Base-by-base conservation (phyloP, 1,140 invertebrate species). In the Euglossa dilemma region DNA sequence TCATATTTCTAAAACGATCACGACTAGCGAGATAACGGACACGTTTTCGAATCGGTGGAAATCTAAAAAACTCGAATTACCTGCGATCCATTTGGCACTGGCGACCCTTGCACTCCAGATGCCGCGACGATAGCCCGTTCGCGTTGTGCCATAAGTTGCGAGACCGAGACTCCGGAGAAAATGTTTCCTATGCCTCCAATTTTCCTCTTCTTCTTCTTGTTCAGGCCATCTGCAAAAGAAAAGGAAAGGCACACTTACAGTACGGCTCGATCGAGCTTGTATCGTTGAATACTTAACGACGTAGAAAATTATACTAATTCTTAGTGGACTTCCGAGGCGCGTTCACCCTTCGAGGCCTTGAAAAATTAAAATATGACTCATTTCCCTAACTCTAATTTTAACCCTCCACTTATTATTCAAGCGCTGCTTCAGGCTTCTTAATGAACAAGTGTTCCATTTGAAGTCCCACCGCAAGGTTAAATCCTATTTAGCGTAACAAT, bases 171-270 rank as follows among this genome's bases (percentile, higher is more conserved):
- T 71, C 95, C 96, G 54, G 95, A 93, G 87, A 95, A 94, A 88
- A 95, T 94, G 57, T 95, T 94, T 25, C 94, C 93, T 87, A 95
- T 94, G 57, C 93, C 93, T 47, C 93, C 92, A 77, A 96, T 93
- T 93, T 96, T 96, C 92, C 96, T 95, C 94, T 96, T 96, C 92
- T 96, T 97, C 90, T 95, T 95, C 92, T 96, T 97, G 76, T 93
- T 93, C 83, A 93, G 92, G 91, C 95, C 93, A 93, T 95, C 95
- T 96, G 93, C 78, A 94, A 94, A 91, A 59, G 45, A 25, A 72
- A 83, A 72, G 4, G 25, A 63, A 70, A 18, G 9, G 7, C 23
- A 20, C 12, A 9, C 36, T 50, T 14, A 43, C 18, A 50, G 36
- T 28, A 25, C 43, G 9, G n/a, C 25, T 28, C 52, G n/a, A 63